Evolutionary conservation across 2,888 invertebrate species (phyloP).

Genomic region (Coelogynopora nodosa): DNA sequence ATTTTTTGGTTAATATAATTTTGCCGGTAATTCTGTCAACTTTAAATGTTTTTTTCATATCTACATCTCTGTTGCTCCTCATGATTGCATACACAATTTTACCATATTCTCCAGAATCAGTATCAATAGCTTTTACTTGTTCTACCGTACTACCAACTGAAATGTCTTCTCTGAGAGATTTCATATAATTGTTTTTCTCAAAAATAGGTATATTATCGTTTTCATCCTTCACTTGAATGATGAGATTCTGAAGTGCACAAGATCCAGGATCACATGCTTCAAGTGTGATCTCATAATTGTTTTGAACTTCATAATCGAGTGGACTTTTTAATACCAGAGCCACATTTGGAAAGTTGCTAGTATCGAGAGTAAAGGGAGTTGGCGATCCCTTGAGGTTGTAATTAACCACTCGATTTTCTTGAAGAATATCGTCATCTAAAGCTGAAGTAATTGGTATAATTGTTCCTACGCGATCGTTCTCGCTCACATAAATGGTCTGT

Average conservation of each 20-base stretch:
- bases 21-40: slow-evolving; percentile 10
- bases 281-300: slow-evolving; percentile 24
- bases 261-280: slow-evolving; percentile 34
- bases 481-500: slow-evolving; percentile 13
- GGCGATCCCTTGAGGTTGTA: slow-evolving; percentile 26
- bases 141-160: background rate
- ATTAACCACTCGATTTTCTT: background rate
- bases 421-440: slow-evolving; percentile 11
- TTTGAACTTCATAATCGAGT: slow-evolving; percentile 39
- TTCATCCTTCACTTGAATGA: background rate
- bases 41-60: slow-evolving; percentile 27
- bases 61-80: background rate
- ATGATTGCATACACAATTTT: slow-evolving; percentile 2
- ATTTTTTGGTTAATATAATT: slow-evolving; percentile 30
- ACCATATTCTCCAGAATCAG: slow-evolving; percentile 15
- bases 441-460: background rate
- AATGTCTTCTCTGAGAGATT: background rate
- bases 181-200: background rate
- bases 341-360: background rate
- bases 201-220: slow-evolving; percentile 27
- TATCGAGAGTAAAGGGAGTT: slow-evolving; percentile 7
- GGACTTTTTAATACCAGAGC: slow-evolving; percentile 2
- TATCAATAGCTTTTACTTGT: slow-evolving; percentile 26
- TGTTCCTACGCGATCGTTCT: slow-evolving; percentile 38
- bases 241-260: slow-evolving; percentile 4